phyloP scores from a whole-genome alignment of 2,113 vertebrate genomes.

The Thermophis baileyi region DNA sequence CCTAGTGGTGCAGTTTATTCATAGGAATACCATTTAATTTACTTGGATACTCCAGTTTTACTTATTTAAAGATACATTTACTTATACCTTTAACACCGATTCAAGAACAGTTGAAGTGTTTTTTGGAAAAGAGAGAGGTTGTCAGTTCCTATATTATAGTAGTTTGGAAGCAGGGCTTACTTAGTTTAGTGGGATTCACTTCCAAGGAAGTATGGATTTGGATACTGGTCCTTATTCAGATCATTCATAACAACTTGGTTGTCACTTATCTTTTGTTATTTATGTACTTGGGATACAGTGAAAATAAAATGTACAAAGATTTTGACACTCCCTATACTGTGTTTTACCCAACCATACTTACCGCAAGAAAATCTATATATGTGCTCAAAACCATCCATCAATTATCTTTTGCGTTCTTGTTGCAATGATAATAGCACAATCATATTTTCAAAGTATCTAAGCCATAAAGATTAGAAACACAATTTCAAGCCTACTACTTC shows the following conservation, averaged over 20 bases:
- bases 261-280: background rate
- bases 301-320: background rate
- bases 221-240: background rate
- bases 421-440: background rate
- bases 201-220: background rate
- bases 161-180: background rate
- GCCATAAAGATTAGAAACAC: background rate
- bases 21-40: background rate
- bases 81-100: background rate
- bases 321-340: background rate
- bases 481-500: background rate
- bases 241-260: background rate
- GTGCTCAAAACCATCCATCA: background rate
- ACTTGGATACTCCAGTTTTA: background rate
- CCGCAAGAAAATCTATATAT: background rate
- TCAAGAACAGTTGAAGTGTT: background rate
- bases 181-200: background rate
- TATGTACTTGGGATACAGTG: background rate
- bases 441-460: background rate
- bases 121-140: background rate
- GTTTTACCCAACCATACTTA: background rate
- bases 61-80: background rate
- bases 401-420: background rate
- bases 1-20: background rate
- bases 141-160: background rate